phyloP scores from a whole-genome alignment of 2,113 vertebrate species.

The Grus americana region DNA sequence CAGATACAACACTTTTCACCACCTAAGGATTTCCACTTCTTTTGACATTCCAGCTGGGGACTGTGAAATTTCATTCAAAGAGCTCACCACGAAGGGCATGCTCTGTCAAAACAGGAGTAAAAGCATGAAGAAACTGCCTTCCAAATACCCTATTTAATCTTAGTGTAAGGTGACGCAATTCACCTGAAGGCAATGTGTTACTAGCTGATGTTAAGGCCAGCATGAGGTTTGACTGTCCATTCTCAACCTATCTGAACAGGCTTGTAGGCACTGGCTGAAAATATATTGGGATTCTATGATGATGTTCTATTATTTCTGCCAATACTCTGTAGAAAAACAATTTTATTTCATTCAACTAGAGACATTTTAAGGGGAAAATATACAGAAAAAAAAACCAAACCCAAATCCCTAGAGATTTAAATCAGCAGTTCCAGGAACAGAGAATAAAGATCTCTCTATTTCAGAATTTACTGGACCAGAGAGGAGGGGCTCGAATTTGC shows the following conservation, averaged over 20 bases:
- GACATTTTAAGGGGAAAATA: not conserved
- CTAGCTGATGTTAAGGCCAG: not conserved
- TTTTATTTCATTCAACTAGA: not conserved
- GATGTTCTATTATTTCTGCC: conserved; percentile 15
- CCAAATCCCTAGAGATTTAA: not conserved
- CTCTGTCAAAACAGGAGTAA: conserved; percentile 19
- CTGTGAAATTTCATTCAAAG: conserved; percentile 10
- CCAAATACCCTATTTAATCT: not conserved
- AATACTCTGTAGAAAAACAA: not conserved
- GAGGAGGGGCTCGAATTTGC: not conserved
- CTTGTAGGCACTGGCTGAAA: not conserved
- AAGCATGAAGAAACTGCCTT: not conserved
- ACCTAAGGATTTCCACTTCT: not conserved
- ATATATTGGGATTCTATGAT: not conserved
- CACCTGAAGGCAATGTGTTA: not conserved
- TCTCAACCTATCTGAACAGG: not conserved
- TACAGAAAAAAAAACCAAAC: not conserved
- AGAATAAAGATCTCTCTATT: not conserved
- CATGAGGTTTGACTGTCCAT: not conserved
- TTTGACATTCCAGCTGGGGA: not conserved
- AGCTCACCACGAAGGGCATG: not conserved
- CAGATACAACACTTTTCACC: conserved; percentile 12
- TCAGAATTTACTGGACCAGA: conserved; percentile 29
- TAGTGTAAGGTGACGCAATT: not conserved
- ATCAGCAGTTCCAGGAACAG: conserved; percentile 6